Evolutionary conservation across 2,113 vertebrate genomes (phyloP), one percentile per base, ranked within the genome.

Genomic region (Ranitomeya variabilis): DNA sequence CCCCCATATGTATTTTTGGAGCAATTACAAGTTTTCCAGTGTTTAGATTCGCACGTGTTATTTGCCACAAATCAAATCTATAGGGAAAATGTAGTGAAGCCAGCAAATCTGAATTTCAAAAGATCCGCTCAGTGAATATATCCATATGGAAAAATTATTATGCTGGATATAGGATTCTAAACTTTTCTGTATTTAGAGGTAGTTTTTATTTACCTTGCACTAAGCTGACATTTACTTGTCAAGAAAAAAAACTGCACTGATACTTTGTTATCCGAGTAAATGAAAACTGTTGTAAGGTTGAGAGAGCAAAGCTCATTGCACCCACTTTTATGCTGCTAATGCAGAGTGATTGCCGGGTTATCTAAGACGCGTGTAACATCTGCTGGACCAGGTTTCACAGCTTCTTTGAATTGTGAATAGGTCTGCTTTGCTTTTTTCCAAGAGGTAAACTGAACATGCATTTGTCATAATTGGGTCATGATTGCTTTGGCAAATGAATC

Each of bases 341-440:
- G 62, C 51, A 67, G 78, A 80, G 60, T 23, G 77, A 80, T 80
- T 57, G 86, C 64, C 54, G 71, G 37, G 86, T 87, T 87, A 87
- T 80, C 86, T 80, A 19, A 71, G 78, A 71, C 62, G 69, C 52
- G 14, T 45, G 77, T 80, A 87, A 71, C 86, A 87, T 87, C 86
- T 87, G 86, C 80, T 80, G 67, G 86, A 71, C 86, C 86, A 87
- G 86, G 81, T 87, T 87, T 80, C 74, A 16, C 85, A 67, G 74
- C 37, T 87, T 66, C 64, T 84, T 55, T 80, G 77, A 54, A 80
- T 80, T 59, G 54, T 80, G 64, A 71, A 54, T 80, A 80, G 86
- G 78, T 81, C 86, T 87, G 77, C 64, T 80, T 87, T 55, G 19
- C 59, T 77, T 78, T 77, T 78, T 86, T 66, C 64, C 86, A 37